These are phyloP conservation scores for Tenodera sinensis DNA, from an alignment of 2,888 invertebrate genomes.

Conservation along the genomic window DNA sequence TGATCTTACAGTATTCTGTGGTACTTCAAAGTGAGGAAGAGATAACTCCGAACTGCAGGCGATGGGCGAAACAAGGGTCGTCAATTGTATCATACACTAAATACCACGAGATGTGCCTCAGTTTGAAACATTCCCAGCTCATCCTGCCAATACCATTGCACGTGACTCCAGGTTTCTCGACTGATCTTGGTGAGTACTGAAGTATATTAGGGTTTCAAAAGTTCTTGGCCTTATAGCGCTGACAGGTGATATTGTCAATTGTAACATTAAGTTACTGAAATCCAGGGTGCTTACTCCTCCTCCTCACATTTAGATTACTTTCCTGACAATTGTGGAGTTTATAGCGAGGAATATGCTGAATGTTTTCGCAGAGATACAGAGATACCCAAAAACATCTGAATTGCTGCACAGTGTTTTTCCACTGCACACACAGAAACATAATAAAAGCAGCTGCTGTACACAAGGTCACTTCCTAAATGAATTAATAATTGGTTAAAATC, in stretches of 20 bases:
- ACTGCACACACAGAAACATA: no score
- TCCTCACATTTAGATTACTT: no score
- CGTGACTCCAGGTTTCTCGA: conserved; percentile 92
- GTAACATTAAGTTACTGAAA: background rate
- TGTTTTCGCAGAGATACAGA: no score
- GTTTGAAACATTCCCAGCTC: conserved; percentile 81
- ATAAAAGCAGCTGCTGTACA: no score
- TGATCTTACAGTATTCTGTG: conserved; percentile 63
- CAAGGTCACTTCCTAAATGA: no score
- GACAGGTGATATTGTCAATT: background rate
- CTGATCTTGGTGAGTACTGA: conserved; percentile 67
- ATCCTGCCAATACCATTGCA: conserved; percentile 92
- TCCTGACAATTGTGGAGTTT: no score
- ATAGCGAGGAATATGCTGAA: no score
- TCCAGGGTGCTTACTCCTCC: no score
- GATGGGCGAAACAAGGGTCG: conserved; percentile 44
- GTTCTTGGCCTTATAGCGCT: background rate
- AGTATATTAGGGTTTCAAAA: no score
- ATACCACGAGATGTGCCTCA: conserved; percentile 89
- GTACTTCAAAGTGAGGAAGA: conserved; percentile 93
- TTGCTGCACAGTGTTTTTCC: no score
- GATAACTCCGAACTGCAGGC: conserved; percentile 50
- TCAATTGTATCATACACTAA: conserved; percentile 73
- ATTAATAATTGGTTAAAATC: no score
- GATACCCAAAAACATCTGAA: no score